Evolutionary conservation across 2,888 invertebrate genomes (phyloP).

Genomic region (Pachydiplax longipennis): DNA sequence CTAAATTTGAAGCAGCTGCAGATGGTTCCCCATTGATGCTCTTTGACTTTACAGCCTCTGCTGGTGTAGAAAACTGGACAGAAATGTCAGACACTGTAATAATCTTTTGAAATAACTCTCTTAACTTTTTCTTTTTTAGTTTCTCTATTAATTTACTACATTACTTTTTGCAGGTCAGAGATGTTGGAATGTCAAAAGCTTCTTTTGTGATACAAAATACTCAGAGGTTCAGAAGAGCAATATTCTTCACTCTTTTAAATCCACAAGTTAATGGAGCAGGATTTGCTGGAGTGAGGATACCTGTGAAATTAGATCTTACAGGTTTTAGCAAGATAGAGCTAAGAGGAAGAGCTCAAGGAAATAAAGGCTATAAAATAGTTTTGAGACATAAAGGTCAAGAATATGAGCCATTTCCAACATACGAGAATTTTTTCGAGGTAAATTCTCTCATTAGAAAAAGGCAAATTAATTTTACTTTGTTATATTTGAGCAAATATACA

Average conservation of each 20-base stretch:
- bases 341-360: conserved; percentile 67
- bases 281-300: conserved; percentile 69
- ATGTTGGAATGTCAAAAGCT: conserved; percentile 73
- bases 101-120: background rate
- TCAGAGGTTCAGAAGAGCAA: conserved; percentile 66
- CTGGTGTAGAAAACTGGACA: conserved; percentile 65
- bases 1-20: background rate
- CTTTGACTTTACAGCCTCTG: conserved; percentile 67
- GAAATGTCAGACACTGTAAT: conserved; percentile 71
- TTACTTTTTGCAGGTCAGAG: background rate
- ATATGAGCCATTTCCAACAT: conserved; percentile 67
- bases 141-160: background rate
- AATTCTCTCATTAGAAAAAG: background rate
- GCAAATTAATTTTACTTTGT: too few species aligned
- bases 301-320: conserved; percentile 63
- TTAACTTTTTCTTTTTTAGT: background rate
- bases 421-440: conserved; percentile 65
- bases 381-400: conserved; percentile 67
- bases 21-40: conserved; percentile 52
- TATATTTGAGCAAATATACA: too few species aligned
- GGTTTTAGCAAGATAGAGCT: conserved; percentile 63
- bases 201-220: conserved; percentile 67
- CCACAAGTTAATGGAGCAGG: conserved; percentile 74
- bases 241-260: conserved; percentile 71
- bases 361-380: conserved; percentile 68